phyloP scores from a whole-genome alignment of 2,797 vertebrate genomes.

The Phaenicophaeus curvirostris region DNA sequence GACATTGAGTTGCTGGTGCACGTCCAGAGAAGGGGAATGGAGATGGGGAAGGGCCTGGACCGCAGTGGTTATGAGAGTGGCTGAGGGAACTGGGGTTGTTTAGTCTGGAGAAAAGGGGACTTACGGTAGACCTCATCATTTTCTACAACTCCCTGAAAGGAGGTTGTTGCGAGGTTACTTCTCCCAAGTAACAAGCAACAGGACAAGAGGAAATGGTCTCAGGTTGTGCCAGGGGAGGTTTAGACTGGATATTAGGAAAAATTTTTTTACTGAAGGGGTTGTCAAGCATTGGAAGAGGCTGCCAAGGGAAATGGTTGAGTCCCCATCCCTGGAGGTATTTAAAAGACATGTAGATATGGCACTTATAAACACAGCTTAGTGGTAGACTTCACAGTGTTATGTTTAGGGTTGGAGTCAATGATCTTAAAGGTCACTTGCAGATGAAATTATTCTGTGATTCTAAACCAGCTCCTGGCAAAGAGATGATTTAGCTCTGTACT shows the following conservation, averaged over 20 bases:
- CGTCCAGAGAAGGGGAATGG: accelerated
- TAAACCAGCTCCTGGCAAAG: neutral
- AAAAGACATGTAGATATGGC: accelerated
- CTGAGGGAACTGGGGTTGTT: accelerated
- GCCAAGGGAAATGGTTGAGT: neutral
- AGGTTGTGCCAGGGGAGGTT: neutral
- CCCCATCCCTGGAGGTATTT: neutral
- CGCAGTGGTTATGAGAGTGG: accelerated
- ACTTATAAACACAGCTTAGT: neutral
- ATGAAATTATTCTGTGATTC: accelerated
- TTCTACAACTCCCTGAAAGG: neutral
- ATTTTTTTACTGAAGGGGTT: accelerated
- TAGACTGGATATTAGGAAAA: neutral
- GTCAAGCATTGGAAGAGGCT: accelerated
- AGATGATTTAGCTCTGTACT: neutral
- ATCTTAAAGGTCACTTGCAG: neutral
- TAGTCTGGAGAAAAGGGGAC: neutral
- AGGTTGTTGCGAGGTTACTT: accelerated
- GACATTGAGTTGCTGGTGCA: accelerated
- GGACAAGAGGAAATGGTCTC: accelerated
- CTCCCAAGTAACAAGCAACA: neutral
- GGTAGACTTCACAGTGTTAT: neutral
- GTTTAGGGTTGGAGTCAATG: neutral
- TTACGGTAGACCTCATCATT: accelerated
- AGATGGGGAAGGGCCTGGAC: neutral